A percentile compares a stretch with the other conserved stretches of the same genome.
phyloP scores from a whole-genome alignment of 2,113 vertebrate species.

The Blennius ocellaris region DNA sequence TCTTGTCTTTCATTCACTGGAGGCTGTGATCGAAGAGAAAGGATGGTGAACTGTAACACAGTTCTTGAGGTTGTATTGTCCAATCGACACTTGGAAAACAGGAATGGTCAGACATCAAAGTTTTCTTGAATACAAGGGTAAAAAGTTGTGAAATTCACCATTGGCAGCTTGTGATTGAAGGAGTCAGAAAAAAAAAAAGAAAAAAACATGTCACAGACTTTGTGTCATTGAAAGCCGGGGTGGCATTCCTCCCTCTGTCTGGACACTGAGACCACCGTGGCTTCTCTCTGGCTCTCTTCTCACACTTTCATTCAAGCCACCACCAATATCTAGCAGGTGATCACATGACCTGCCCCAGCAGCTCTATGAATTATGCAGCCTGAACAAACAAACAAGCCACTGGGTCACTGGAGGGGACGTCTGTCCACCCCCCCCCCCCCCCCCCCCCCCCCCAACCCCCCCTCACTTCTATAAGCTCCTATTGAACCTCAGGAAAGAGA shows the following conservation, averaged over 20 bases:
- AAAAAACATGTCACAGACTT: not conserved
- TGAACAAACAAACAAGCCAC: conserved; percentile 88
- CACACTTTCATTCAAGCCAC: conserved; percentile 59
- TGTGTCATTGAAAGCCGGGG: not conserved
- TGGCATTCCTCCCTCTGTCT: conserved; percentile 18
- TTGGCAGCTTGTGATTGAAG: not conserved
- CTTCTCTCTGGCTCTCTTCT: not conserved
- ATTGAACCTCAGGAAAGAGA: not conserved
- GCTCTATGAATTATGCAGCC: conserved; percentile 91
- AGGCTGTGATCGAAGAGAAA: no score
- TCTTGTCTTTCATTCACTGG: no score
- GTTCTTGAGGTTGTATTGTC: no score
- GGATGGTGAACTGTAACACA: no score
- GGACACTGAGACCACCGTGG: not conserved
- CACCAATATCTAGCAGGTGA: conserved; percentile 72
- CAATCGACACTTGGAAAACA: no score
- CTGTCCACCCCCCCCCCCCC: conserved; percentile 49
- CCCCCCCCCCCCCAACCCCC: no score
- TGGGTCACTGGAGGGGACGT: conserved; percentile 79
- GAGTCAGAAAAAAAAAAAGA: not conserved
- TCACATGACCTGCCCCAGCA: conserved; percentile 80
- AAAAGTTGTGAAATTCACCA: not conserved
- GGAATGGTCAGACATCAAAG: not conserved
- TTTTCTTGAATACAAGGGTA: not conserved
- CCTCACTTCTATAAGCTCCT: no score